Conservation (phyloP, 2,888 invertebrate species). For the Aelia acuminata region DNA sequence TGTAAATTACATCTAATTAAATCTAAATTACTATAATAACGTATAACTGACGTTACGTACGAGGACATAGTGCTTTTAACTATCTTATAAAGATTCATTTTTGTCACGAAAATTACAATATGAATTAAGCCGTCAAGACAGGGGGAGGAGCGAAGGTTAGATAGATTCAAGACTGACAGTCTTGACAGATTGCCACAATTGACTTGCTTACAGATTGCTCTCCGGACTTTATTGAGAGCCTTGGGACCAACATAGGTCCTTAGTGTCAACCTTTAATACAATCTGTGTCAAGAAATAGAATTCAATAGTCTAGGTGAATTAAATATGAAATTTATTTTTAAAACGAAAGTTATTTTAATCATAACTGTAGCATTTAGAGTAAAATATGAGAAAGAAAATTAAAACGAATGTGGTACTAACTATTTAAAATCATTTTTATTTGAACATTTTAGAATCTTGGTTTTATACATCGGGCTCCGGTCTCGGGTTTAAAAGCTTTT, state of each 20-base stretch:
- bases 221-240: neutral
- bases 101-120: neutral
- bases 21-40: too few species aligned
- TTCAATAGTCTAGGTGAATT: neutral
- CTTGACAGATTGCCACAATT: conserved; percentile 23
- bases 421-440: too few species aligned
- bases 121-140: neutral
- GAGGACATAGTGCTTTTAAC: neutral
- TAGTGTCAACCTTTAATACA: neutral
- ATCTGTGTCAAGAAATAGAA: neutral
- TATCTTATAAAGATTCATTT: neutral
- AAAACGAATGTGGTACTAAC: too few species aligned
- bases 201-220: conserved; percentile 6
- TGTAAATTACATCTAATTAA: too few species aligned
- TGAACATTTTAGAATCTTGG: too few species aligned
- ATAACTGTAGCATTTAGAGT: too few species aligned
- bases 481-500: too few species aligned
- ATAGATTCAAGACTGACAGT: neutral
- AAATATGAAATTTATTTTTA: too few species aligned
- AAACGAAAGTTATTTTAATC: too few species aligned
- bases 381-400: too few species aligned
- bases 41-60: too few species aligned
- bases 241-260: neutral
- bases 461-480: too few species aligned
- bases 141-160: neutral